Evolutionary conservation across 2,113 vertebrate species (phyloP).

Genomic region (Thunnus thynnus): DNA sequence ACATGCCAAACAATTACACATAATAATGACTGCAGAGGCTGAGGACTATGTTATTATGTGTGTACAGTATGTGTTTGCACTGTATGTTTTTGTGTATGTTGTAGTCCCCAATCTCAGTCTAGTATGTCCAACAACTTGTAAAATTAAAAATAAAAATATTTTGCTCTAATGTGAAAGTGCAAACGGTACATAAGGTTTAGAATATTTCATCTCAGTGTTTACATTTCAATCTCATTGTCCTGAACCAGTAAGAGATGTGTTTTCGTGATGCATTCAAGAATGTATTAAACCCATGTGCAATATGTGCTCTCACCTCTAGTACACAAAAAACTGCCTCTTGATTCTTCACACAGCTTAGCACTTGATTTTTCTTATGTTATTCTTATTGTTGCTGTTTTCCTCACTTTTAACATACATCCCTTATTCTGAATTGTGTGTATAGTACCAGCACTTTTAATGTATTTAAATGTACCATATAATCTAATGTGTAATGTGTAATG

Average conservation of each 20-base stretch:
- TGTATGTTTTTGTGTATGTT: constrained; percentile 1
- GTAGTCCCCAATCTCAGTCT: neutral
- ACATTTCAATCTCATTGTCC: neutral
- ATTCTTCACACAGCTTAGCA: too few relatives aligned
- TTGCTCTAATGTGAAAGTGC: neutral
- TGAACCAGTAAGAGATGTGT: neutral
- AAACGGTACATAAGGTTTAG: neutral
- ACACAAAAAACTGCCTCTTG: too few relatives aligned
- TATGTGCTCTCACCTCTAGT: too few relatives aligned
- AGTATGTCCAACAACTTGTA: neutral
- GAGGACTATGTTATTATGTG: constrained; percentile 13
- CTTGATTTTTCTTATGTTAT: too few relatives aligned
- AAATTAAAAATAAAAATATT: constrained; percentile 6
- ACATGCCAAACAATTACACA: constrained; percentile 55
- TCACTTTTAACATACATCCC: too few relatives aligned
- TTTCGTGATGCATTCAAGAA: neutral
- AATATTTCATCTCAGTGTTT: neutral
- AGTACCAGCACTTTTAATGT: too few relatives aligned
- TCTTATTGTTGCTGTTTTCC: too few relatives aligned
- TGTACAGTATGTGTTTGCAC: neutral
- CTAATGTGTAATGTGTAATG: too few relatives aligned
- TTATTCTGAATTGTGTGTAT: too few relatives aligned
- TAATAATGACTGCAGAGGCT: constrained; percentile 45
- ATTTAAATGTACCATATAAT: too few relatives aligned
- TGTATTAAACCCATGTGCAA: too few relatives aligned